Evolutionary conservation across 1,140 invertebrate species (phyloP), one percentile per base, ranked within the genome.

Genomic region (Anastrepha ludens): DNA sequence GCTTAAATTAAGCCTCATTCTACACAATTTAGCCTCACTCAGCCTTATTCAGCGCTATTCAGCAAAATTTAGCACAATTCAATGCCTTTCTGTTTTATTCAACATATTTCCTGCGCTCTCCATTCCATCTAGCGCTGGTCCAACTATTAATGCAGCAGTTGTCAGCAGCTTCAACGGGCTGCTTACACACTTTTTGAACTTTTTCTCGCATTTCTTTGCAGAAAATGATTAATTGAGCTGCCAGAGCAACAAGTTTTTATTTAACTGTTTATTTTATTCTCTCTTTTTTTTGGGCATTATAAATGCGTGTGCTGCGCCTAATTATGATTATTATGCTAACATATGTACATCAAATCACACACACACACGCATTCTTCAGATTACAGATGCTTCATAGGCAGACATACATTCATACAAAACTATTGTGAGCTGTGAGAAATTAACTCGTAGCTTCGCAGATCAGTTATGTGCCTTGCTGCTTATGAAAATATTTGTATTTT

Each of bases 401-500:
- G 0, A 9, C 44, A 1, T 62, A 62, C 60, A 62, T 62, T 15
- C 44, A 17, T 0, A 9, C 44, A 1, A 81, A 81, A 47, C 20
- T 13, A 81, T 55, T 81, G 11, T 9, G 2, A 29, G 47, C n/a
- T 81, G 47, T 81, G 74, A 55, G 74, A 81, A 81, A 81, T 81
- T 55, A 50, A 29, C 47, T 55, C 20, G 74, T 58, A 58, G 55
- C 15, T 81, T 4, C 17, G 47, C 47, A 55, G 15, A 17, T n/a
- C 67, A 74, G 41, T 13, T n/a, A 5, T 47, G 44, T 8, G 39
- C 4, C 4, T 44, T 74, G 70, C n/a, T 81, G n/a, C 2, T 81
- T 81, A 81, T 55, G 47, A 55, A 81, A 81, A 81, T 81, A 81
- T 81, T 55, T 81, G 74, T 55, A n/a, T 81, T 50, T 55, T 78